Evolutionary conservation across 2,888 invertebrate genomes (phyloP), one percentile per base, ranked within the genome.

Genomic region (Tetrapedia diversipes): DNA sequence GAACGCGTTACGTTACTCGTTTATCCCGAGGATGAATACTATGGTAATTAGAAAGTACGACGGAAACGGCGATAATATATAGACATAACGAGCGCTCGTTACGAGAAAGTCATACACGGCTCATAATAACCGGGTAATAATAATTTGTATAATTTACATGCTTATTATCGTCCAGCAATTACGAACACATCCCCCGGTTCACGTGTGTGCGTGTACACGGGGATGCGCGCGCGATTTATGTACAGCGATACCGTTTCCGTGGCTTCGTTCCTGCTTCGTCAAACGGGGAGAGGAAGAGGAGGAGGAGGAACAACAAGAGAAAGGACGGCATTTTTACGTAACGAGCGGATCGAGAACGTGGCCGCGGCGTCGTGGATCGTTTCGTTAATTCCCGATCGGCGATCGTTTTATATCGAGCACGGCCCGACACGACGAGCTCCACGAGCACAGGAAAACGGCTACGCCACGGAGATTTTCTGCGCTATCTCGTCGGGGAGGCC

Each of bases 301-400:
- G 2, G 34, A 7, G 22, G 14, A 29, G 8, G 32, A 61, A 10
- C 63, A 67, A 47, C 27, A 67, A 60, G 65, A 65, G 77, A 69
- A 65, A 68, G 77, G 63, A 51, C 41, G 56, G 45, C 19, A 68
- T 70, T 71, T 77, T 66, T 77, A 77, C 65, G 77, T 57, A 77
- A 70, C 45, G 34, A 32, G 43, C 29, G 27, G 65, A 32, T 65
- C 56, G 75, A 19, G 67, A 74, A 39, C 59, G 56, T 24, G 41
- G 24, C 54, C 16, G 49, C 37, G 34, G 16, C 59, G n/a, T n/a
- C n/a, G n/a, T n/a, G 39, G 75, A 60, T 60, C 74, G 64, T 59
- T 71, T 57, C 57, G 64, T 64, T 74, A 71, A 74, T 74, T 74
- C 64, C 61, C 66, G 61, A 78, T 63, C 63, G 69, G 8, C 49